Evolutionary conservation across 2,888 invertebrate species (phyloP).

Genomic region (Argyresthia goedartella): DNA sequence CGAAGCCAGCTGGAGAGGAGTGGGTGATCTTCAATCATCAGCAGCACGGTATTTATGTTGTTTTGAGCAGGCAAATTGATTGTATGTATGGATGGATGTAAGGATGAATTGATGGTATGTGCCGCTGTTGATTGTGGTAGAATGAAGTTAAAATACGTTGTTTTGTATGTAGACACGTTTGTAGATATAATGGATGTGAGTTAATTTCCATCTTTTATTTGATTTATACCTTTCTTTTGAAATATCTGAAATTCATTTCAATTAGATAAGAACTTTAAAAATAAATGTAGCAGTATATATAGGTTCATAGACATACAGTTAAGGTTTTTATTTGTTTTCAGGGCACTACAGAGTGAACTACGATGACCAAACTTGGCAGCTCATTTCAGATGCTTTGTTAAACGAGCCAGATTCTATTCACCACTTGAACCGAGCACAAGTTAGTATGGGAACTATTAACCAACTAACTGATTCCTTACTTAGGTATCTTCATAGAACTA

Average conservation of each 20-base stretch:
- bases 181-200: too few species aligned
- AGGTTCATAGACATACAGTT: too few species aligned
- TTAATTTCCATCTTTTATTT: too few species aligned
- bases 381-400: conserved; percentile 46
- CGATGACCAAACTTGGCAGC: conserved; percentile 67
- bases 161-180: too few species aligned
- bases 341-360: conserved; percentile 79
- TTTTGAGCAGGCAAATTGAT: neutral
- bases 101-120: neutral
- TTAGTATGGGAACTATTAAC: conserved; percentile 28
- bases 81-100: neutral
- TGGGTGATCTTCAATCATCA: conserved; percentile 77
- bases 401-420: conserved; percentile 63
- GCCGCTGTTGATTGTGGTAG: too few species aligned
- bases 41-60: conserved; percentile 65
- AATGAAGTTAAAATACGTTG: too few species aligned
- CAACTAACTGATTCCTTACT: too few species aligned
- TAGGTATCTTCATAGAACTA: too few species aligned
- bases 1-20: conserved; percentile 35
- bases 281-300: too few species aligned
- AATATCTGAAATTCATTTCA: too few species aligned
- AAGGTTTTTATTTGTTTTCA: conserved; percentile 17
- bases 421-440: conserved; percentile 80
- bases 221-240: too few species aligned
- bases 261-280: too few species aligned